Conservation (phyloP, 2,797 vertebrate species). For the Chaetophractus vellerosus region DNA sequence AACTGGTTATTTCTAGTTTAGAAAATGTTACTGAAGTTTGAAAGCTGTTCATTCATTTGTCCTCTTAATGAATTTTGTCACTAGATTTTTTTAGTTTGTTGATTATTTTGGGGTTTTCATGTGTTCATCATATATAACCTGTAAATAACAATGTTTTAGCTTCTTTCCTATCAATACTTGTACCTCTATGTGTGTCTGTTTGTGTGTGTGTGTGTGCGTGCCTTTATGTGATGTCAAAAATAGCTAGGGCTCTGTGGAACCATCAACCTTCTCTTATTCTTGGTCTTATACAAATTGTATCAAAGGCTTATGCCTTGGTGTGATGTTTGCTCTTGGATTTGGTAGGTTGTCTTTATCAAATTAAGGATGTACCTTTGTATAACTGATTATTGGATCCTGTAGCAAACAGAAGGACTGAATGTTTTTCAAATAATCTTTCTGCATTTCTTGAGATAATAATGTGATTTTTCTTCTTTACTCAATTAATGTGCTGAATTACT, state of each 20-base stretch:
- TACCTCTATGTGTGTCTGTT: not conserved
- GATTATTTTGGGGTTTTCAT: not conserved
- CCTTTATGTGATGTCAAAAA: not conserved
- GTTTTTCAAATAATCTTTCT: constrained; percentile 34
- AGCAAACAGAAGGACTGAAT: not conserved
- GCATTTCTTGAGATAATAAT: constrained; percentile 17
- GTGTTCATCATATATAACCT: not conserved
- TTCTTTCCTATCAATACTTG: not conserved
- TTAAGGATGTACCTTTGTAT: not conserved
- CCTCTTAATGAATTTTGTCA: not conserved
- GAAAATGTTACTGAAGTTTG: not conserved
- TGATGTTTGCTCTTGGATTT: not conserved
- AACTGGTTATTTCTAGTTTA: not conserved
- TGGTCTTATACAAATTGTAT: not conserved
- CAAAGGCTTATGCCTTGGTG: not conserved
- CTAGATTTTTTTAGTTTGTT: not conserved
- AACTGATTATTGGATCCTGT: not conserved
- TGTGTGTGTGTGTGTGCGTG: not conserved
- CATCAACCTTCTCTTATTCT: not conserved
- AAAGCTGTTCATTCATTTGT: not conserved
- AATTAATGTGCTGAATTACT: not conserved
- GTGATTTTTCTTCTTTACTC: not conserved
- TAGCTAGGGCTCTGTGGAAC: not conserved
- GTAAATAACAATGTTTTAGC: not conserved
- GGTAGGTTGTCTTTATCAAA: not conserved